Conservation (phyloP, 2,797 vertebrate genomes). For the Helarctos malayanus region DNA sequence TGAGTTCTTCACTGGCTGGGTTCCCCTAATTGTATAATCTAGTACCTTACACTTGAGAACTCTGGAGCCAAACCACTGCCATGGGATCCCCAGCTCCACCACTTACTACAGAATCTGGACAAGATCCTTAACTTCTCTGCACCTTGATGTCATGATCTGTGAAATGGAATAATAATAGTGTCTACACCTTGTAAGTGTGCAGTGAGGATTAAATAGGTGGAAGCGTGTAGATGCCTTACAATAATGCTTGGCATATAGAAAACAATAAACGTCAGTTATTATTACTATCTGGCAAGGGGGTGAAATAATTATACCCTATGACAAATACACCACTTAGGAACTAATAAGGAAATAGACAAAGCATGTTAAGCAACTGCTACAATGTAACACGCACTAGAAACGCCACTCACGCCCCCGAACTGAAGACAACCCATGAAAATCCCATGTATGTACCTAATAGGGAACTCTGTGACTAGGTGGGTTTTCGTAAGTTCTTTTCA, state of each 20-base stretch:
- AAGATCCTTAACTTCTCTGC: not conserved
- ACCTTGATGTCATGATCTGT: not conserved
- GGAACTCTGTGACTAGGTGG: not conserved
- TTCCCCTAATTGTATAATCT: not conserved
- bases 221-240: not conserved
- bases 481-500: not conserved
- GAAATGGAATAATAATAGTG: not conserved
- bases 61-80: not conserved
- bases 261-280: not conserved
- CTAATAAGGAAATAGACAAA: not conserved
- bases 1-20: not conserved
- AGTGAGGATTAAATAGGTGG: not conserved
- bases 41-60: not conserved
- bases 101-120: not conserved
- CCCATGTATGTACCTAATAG: accelerated
- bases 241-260: not conserved
- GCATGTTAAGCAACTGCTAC: not conserved
- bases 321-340: not conserved
- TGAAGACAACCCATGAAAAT: not conserved
- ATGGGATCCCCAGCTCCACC: not conserved
- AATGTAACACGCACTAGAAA: not conserved
- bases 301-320: not conserved
- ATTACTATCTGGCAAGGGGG: not conserved
- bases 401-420: accelerated
- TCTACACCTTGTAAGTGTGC: not conserved